Evolutionary conservation across 2,113 vertebrate genomes (phyloP).

Genomic region (Numida meleagris): DNA sequence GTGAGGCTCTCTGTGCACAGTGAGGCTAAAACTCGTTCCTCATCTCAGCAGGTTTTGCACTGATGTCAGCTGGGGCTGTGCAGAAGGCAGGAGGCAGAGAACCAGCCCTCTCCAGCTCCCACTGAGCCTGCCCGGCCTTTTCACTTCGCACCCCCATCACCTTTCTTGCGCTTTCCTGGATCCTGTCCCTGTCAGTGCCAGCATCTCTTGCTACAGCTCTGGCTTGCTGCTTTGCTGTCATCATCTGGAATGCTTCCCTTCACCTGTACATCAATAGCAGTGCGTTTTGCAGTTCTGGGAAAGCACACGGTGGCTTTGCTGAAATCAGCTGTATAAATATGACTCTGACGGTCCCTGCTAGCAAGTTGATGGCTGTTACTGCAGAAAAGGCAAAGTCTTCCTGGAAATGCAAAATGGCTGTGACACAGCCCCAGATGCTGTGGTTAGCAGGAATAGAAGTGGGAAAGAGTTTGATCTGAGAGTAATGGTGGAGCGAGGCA

Average conservation of each 20-base stretch:
- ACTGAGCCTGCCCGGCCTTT: background rate
- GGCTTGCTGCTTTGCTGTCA: background rate
- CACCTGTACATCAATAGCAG: slow-evolving; percentile 17
- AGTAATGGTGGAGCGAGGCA: slow-evolving; percentile 46
- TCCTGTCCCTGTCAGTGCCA: background rate
- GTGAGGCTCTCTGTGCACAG: background rate
- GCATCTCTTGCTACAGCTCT: background rate
- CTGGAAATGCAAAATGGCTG: slow-evolving; percentile 52
- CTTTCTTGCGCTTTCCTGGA: background rate
- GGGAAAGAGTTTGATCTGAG: slow-evolving; percentile 55
- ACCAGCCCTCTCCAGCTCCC: background rate
- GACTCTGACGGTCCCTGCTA: background rate
- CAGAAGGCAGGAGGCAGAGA: background rate
- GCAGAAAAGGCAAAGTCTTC: slow-evolving; percentile 53
- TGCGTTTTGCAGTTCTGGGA: slow-evolving; percentile 6
- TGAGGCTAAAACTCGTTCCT: background rate
- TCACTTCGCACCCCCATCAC: background rate
- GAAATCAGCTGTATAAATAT: slow-evolving; percentile 56
- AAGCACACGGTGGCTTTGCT: slow-evolving; percentile 27
- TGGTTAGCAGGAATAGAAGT: slow-evolving; percentile 68
- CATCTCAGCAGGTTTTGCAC: background rate
- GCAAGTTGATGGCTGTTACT: slow-evolving; percentile 37
- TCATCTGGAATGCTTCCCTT: slow-evolving; percentile 8
- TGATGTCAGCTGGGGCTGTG: background rate
- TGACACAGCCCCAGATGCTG: slow-evolving; percentile 68